Evolutionary conservation across 2,113 vertebrate genomes (phyloP).

Genomic region (Herpetotheres cachinnans): DNA sequence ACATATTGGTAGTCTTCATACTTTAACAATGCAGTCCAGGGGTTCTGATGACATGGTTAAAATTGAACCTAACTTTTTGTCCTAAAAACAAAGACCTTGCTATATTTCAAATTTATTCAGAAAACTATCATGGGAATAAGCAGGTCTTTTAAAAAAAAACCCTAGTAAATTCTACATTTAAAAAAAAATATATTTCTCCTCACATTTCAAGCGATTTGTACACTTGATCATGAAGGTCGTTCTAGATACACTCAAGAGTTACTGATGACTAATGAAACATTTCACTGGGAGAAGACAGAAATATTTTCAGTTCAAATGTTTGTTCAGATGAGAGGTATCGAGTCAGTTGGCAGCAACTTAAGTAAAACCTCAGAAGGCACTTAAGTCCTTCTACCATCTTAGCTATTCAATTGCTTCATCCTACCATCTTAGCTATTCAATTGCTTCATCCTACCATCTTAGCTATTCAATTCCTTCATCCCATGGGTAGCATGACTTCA

Average conservation of each 20-base stretch:
- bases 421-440: too few relatives aligned
- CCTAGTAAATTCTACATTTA: background rate
- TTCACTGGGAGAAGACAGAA: background rate
- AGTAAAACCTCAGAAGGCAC: background rate
- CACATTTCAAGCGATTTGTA: background rate
- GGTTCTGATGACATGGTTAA: background rate
- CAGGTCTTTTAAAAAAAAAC: background rate
- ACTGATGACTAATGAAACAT: background rate
- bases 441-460: background rate
- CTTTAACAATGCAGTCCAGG: background rate
- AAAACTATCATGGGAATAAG: background rate
- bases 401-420: background rate
- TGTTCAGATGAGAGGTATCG: background rate
- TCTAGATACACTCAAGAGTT: background rate
- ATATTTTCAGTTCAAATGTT: background rate
- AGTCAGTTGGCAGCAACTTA: background rate
- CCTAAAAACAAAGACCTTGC: background rate
- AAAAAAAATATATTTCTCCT: background rate
- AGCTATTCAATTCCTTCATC: background rate
- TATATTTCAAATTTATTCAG: background rate
- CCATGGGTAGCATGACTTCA: background rate
- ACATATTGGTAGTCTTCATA: background rate
- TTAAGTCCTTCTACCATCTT: background rate
- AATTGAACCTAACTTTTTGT: background rate
- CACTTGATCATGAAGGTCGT: background rate